These are phyloP conservation scores for Osedax frankpressi DNA, from an alignment of 2,888 invertebrate genomes.

Conservation along the genomic window DNA sequence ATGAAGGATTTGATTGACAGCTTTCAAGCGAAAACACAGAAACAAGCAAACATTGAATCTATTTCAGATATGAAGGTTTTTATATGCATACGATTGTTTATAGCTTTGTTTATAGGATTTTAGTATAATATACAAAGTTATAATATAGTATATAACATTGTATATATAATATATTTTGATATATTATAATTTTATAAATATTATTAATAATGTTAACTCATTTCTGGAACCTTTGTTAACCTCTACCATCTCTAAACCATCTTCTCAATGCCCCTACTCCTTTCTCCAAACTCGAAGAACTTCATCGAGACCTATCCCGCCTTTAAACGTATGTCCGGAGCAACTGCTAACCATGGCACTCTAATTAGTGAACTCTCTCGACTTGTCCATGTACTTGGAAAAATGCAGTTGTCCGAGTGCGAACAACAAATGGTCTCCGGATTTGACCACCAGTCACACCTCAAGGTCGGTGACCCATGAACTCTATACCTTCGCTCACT, in stretches of 20 bases:
- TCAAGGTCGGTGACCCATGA: not conserved
- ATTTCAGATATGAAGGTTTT: conserved; percentile 86
- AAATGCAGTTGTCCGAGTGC: conserved; percentile 61
- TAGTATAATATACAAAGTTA: too few relatives aligned
- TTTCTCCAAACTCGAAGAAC: conserved; percentile 51
- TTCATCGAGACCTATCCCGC: conserved; percentile 96
- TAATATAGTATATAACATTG: too few relatives aligned
- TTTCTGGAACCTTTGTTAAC: too few relatives aligned
- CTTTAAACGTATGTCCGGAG: conserved; percentile 64
- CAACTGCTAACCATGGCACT: conserved; percentile 91
- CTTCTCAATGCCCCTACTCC: too few relatives aligned
- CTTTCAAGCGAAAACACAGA: conserved; percentile 85
- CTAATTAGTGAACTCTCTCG: conserved; percentile 87
- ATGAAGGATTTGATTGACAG: conserved; percentile 94
- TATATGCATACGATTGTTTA: not conserved
- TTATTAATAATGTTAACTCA: too few relatives aligned
- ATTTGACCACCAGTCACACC: not conserved
- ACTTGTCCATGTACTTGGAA: conserved; percentile 58
- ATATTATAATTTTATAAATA: too few relatives aligned
- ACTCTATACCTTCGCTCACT: too few relatives aligned
- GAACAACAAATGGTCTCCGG: conserved; percentile 50
- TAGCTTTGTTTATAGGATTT: not conserved
- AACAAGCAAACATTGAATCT: conserved; percentile 90
- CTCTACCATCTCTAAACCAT: too few relatives aligned
- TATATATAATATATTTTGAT: too few relatives aligned